A percentile compares a stretch with the other conserved stretches of the same genome.
These are phyloP conservation scores for Protodeltote pygarga DNA, from an alignment of 2,888 invertebrate genomes.

Conservation along the genomic window DNA sequence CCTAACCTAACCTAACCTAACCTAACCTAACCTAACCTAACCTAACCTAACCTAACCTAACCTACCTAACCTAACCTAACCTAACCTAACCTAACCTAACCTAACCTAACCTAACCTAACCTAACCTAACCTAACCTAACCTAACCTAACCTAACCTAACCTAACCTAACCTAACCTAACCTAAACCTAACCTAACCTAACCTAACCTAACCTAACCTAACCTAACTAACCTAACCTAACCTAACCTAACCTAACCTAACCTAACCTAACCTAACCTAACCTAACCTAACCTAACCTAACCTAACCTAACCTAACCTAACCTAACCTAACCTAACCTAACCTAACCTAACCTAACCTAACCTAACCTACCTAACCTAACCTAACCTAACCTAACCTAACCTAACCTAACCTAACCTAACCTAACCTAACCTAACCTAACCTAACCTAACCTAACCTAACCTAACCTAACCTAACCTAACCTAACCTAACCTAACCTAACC, in stretches of 20 bases:
- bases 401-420: constrained; percentile 24
- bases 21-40: constrained; percentile 36
- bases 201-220: constrained; percentile 24
- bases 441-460: constrained; percentile 25
- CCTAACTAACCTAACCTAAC: constrained; percentile 34
- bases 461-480: constrained; percentile 27
- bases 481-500: constrained; percentile 27
- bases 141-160: constrained; percentile 41
- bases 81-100: constrained; percentile 42
- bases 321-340: constrained; percentile 39
- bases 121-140: constrained; percentile 46
- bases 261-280: constrained; percentile 36
- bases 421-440: constrained; percentile 24
- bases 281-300: constrained; percentile 38
- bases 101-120: constrained; percentile 46
- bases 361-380: constrained; percentile 27
- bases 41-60: constrained; percentile 39
- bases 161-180: constrained; percentile 43
- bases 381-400: constrained; percentile 24
- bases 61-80: constrained; percentile 40
- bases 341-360: constrained; percentile 33
- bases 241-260: constrained; percentile 37
- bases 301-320: too few relatives aligned
- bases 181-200: constrained; percentile 38
- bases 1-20: constrained; percentile 35